Evolutionary conservation across 2,888 invertebrate genomes (phyloP).

Genomic region (Volucella inanis): DNA sequence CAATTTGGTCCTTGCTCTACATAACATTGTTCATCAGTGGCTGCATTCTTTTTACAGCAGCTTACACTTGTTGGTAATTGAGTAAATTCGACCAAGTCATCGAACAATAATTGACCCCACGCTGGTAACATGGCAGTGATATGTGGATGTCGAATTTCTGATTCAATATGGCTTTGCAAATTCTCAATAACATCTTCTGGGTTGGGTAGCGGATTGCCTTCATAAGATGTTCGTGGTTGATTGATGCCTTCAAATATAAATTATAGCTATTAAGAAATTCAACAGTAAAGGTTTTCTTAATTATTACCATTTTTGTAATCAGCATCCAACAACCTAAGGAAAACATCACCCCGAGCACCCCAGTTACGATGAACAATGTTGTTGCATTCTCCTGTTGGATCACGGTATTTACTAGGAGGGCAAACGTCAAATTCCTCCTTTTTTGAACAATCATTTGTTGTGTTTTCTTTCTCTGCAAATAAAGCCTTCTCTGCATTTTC

Average conservation of each 20-base stretch:
- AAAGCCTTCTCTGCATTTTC: slow-evolving; percentile 78
- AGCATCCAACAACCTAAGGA: slow-evolving; percentile 88
- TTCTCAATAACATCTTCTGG: slow-evolving; percentile 85
- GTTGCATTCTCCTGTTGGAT: slow-evolving; percentile 93
- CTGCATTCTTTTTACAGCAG: slow-evolving; percentile 79
- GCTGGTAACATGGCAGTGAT: slow-evolving; percentile 90
- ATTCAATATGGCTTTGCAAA: slow-evolving; percentile 85
- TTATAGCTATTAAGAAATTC: not conserved
- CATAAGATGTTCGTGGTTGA: slow-evolving; percentile 83
- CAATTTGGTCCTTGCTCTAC: slow-evolving; percentile 84
- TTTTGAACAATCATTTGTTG: slow-evolving; percentile 77
- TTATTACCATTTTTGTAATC: slow-evolving; percentile 86
- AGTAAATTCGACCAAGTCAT: slow-evolving; percentile 88
- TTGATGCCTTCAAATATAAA: slow-evolving; percentile 74
- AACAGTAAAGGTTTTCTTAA: not conserved
- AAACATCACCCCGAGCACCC: slow-evolving; percentile 91
- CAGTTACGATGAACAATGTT: slow-evolving; percentile 93
- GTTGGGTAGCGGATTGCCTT: slow-evolving; percentile 86
- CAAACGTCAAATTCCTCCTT: slow-evolving; percentile 83
- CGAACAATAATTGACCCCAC: slow-evolving; percentile 90
- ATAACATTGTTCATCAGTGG: slow-evolving; percentile 83
- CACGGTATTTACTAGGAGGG: slow-evolving; percentile 92
- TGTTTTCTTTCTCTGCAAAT: slow-evolving; percentile 78
- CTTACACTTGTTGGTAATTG: slow-evolving; percentile 84
- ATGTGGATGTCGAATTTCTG: slow-evolving; percentile 86